A percentile compares a stretch with the other conserved stretches of the same genome.
phyloP scores from a whole-genome alignment of 2,888 invertebrate species.

The Suillia variegata region DNA sequence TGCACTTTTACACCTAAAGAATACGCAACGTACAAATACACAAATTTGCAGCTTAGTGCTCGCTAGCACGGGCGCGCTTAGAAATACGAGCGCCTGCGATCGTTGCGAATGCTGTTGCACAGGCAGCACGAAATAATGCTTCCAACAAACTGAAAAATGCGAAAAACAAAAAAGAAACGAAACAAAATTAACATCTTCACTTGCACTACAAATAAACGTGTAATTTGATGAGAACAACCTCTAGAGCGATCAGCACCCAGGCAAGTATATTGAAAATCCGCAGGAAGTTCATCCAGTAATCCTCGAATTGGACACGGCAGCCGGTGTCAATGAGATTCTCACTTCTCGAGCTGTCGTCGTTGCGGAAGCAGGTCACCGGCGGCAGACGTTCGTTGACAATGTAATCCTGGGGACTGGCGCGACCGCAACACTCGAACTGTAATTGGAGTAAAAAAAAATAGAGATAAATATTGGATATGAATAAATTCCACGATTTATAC shows the following conservation, averaged over 20 bases:
- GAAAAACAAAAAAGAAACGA: background rate
- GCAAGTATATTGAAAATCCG: slow-evolving; percentile 43
- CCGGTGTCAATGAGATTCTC: slow-evolving; percentile 48
- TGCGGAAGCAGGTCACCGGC: slow-evolving; percentile 47
- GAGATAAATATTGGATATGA: too few species aligned
- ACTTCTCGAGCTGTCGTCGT: slow-evolving; percentile 39
- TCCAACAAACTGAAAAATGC: slow-evolving; percentile 62
- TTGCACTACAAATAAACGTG: background rate
- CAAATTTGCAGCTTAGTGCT: background rate
- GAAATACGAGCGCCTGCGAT: slow-evolving; percentile 72
- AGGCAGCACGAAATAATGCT: slow-evolving; percentile 84
- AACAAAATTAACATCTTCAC: background rate
- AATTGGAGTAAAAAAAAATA: slow-evolving; percentile 2
- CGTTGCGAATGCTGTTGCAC: slow-evolving; percentile 84
- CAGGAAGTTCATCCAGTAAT: slow-evolving; percentile 47
- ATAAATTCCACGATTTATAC: slow-evolving; percentile 11
- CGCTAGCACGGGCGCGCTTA: too few species aligned
- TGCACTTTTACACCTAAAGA: background rate
- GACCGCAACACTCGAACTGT: slow-evolving; percentile 55
- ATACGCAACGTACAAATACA: background rate
- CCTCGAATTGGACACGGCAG: slow-evolving; percentile 45
- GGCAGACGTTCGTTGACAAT: slow-evolving; percentile 49
- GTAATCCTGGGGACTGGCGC: slow-evolving; percentile 53
- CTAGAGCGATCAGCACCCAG: slow-evolving; percentile 40
- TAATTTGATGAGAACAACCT: slow-evolving; percentile 35